phyloP scores from a whole-genome alignment of 1,140 invertebrate species.

The Papilio glaucus region DNA sequence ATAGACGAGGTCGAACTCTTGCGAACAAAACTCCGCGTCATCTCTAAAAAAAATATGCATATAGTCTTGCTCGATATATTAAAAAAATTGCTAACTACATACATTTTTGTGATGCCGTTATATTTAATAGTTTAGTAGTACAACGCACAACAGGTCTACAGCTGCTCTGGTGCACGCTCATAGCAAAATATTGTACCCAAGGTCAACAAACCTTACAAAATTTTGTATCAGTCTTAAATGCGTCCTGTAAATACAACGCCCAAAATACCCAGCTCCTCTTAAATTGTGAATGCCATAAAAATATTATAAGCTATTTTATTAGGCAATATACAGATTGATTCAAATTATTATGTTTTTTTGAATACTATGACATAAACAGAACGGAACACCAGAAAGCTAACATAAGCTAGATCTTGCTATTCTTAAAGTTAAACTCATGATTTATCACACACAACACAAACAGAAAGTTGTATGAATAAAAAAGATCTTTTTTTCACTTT shows the following conservation, averaged over 20 bases:
- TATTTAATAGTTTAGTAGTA: too few relatives aligned
- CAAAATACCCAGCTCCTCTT: constrained; percentile 32
- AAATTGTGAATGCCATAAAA: constrained; percentile 38
- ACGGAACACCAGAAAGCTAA: background rate
- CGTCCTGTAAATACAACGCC: constrained; percentile 29
- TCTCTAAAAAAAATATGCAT: too few relatives aligned
- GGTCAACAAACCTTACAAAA: constrained; percentile 32
- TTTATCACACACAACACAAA: too few relatives aligned
- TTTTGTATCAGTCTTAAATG: constrained; percentile 26
- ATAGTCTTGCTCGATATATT: too few relatives aligned
- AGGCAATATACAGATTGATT: constrained; percentile 22
- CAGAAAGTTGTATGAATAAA: too few relatives aligned
- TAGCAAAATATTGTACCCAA: constrained; percentile 12
- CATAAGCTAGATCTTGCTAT: background rate
- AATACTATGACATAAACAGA: too few relatives aligned
- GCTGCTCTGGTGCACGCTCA: background rate
- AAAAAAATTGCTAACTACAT: too few relatives aligned
- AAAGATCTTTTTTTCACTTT: too few relatives aligned
- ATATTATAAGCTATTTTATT: constrained; percentile 39
- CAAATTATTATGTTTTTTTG: background rate
- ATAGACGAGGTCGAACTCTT: too few relatives aligned
- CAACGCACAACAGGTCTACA: too few relatives aligned
- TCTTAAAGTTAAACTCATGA: background rate
- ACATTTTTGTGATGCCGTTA: too few relatives aligned
- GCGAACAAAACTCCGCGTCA: too few relatives aligned